Evolutionary conservation across 1,140 invertebrate genomes (phyloP).

Genomic region (Aphidius ervi): DNA sequence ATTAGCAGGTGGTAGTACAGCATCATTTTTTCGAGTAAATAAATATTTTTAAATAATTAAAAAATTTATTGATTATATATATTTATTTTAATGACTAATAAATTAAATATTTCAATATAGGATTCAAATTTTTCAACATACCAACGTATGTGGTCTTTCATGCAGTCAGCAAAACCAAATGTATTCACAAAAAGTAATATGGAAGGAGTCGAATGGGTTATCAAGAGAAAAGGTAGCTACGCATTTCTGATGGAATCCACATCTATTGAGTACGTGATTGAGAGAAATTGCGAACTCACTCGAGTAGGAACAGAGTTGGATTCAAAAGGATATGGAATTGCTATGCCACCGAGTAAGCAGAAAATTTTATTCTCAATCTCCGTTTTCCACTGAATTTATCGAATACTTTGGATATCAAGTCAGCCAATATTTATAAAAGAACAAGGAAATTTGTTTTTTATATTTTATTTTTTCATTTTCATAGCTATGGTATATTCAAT

Average conservation of each 20-base stretch:
- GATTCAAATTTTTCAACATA: constrained; percentile 90
- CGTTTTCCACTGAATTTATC: too few relatives aligned
- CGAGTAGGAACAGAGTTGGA: constrained; percentile 87
- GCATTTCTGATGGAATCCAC: constrained; percentile 93
- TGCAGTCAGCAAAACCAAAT: constrained; percentile 79
- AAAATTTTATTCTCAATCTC: not conserved
- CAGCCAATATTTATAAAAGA: too few relatives aligned
- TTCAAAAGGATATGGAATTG: constrained; percentile 90
- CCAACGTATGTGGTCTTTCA: constrained; percentile 89
- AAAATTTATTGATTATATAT: not conserved
- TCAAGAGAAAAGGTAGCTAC: constrained; percentile 80
- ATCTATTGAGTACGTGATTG: constrained; percentile 86
- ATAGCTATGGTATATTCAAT: too few relatives aligned
- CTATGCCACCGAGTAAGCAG: constrained; percentile 82
- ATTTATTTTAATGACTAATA: not conserved
- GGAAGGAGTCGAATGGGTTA: constrained; percentile 81
- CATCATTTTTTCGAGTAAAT: constrained; percentile 85
- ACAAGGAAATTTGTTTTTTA: too few relatives aligned
- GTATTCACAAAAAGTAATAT: constrained; percentile 82
- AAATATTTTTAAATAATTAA: not conserved
- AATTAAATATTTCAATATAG: constrained; percentile 49
- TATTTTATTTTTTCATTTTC: too few relatives aligned
- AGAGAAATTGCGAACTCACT: constrained; percentile 84
- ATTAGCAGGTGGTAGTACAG: constrained; percentile 86
- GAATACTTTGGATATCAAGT: too few relatives aligned